Conservation (phyloP, 2,797 vertebrate genomes). For the Botia almorhae region DNA sequence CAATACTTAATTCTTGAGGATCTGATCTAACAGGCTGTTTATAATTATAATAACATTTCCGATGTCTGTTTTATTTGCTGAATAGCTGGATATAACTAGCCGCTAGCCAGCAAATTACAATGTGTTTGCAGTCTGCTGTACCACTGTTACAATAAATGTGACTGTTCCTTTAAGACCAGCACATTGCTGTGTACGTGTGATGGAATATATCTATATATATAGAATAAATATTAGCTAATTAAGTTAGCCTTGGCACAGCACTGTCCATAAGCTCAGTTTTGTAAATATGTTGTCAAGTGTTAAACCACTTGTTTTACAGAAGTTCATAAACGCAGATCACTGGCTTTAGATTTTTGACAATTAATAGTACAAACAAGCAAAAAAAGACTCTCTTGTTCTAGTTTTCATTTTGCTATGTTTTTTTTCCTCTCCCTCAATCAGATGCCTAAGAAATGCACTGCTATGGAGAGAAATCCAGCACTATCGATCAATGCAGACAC, state of each 20-base stretch:
- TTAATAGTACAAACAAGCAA: not conserved
- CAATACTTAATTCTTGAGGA: not conserved
- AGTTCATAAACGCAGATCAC: not conserved
- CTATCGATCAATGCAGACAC: constrained; percentile 71
- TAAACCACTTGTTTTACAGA: not conserved
- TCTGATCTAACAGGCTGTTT: not conserved
- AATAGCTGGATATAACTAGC: not conserved
- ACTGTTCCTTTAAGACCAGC: not conserved
- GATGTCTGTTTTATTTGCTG: not conserved
- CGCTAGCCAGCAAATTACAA: not conserved
- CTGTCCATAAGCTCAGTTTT: no score
- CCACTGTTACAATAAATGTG: no score
- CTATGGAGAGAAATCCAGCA: constrained; percentile 62
- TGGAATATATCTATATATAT: no score
- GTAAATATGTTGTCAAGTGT: not conserved
- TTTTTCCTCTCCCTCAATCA: constrained; percentile 56
- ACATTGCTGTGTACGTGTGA: not conserved
- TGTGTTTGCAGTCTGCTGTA: not conserved
- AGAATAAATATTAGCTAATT: no score
- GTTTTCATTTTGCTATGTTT: not conserved
- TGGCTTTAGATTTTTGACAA: no score
- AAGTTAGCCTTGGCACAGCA: no score
- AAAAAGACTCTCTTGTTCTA: not conserved
- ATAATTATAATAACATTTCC: not conserved
- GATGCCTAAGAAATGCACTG: constrained; percentile 72